Evolutionary conservation across 2,797 vertebrate species (phyloP).

Genomic region (Coregonus sp.): DNA sequence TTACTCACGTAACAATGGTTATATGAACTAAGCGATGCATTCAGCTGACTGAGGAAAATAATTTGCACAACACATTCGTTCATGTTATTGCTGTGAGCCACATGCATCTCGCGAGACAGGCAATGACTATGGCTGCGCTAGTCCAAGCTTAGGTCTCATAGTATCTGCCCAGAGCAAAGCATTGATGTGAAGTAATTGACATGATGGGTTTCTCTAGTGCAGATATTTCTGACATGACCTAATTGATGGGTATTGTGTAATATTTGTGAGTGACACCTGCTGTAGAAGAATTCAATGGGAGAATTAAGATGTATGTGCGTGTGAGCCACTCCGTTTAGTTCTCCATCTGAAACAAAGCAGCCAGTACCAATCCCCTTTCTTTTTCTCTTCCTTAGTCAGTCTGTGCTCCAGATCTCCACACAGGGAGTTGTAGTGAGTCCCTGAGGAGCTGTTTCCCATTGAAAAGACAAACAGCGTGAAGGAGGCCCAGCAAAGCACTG

Average conservation of each 20-base stretch:
- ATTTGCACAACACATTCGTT: no score
- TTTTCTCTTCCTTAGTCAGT: slow-evolving; percentile 24
- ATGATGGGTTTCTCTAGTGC: not conserved
- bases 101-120: not conserved
- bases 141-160: no score
- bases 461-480: slow-evolving; percentile 59
- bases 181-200: not conserved
- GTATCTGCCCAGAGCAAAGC: not conserved
- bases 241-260: not conserved
- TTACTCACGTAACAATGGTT: no score
- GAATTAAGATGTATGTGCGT: not conserved
- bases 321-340: slow-evolving; percentile 10
- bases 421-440: slow-evolving; percentile 59
- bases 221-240: not conserved
- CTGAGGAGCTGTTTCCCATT: slow-evolving; percentile 61
- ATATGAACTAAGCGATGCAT: no score
- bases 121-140: not conserved
- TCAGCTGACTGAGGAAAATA: no score
- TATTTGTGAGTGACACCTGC: not conserved
- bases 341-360: slow-evolving; percentile 21
- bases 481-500: not conserved
- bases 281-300: not conserved
- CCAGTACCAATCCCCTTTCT: slow-evolving; percentile 29
- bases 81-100: no score
- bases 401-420: slow-evolving; percentile 60